phyloP scores from a whole-genome alignment of 2,888 invertebrate genomes.

The Mythimna impura region DNA sequence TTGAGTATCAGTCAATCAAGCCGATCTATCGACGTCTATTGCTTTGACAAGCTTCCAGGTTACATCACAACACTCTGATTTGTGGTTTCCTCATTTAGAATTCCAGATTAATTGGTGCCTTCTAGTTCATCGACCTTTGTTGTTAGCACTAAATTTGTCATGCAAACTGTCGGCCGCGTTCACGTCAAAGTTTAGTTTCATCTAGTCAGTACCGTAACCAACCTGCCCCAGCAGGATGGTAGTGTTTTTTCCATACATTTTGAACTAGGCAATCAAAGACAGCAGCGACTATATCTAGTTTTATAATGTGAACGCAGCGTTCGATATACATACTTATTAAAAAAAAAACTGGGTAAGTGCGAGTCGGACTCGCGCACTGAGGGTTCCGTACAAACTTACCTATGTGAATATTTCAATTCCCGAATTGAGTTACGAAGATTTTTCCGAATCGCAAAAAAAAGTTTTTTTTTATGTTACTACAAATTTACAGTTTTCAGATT shows the following conservation, averaged over 20 bases:
- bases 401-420: no score
- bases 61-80: conserved; percentile 33
- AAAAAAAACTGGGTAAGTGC: no score
- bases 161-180: neutral
- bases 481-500: no score
- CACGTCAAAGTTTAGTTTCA: neutral
- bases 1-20: conserved; percentile 38
- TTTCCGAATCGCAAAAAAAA: no score
- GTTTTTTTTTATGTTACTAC: no score
- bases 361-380: no score
- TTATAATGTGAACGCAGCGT: neutral
- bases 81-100: neutral
- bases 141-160: neutral
- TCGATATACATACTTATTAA: neutral
- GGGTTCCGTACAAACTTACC: no score
- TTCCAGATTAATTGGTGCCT: conserved; percentile 7
- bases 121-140: conserved; percentile 6
- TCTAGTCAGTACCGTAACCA: neutral
- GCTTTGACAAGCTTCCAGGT: conserved; percentile 26
- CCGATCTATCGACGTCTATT: conserved; percentile 33
- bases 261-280: no score
- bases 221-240: neutral
- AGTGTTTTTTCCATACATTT: no score
- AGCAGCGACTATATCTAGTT: neutral
- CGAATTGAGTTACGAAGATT: no score